phyloP scores from a whole-genome alignment of 2,888 invertebrate species.

The Antitype chi region DNA sequence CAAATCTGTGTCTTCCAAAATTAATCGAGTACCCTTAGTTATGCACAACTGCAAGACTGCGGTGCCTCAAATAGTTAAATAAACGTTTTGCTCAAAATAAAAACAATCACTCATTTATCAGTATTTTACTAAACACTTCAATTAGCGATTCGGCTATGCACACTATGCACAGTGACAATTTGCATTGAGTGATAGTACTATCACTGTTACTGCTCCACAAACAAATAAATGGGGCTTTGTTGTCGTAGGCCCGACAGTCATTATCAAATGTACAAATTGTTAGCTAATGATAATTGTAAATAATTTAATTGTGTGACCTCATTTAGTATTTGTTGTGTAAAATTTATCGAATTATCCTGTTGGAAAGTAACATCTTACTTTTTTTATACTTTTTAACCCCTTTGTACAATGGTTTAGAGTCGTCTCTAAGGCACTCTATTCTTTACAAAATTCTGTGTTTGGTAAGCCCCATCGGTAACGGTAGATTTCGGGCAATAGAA shows the following conservation, averaged over 20 bases:
- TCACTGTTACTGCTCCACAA: constrained; percentile 76
- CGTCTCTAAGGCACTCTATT: background rate
- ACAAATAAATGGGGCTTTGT: constrained; percentile 75
- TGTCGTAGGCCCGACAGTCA: constrained; percentile 77
- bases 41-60: too few species aligned
- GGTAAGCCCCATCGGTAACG: constrained; percentile 24
- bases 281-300: constrained; percentile 62
- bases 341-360: constrained; percentile 17
- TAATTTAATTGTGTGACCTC: constrained; percentile 52
- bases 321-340: constrained; percentile 24
- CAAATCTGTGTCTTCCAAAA: background rate
- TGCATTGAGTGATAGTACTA: constrained; percentile 85
- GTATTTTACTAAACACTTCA: constrained; percentile 68
- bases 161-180: constrained; percentile 83
- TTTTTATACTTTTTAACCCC: constrained; percentile 1
- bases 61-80: background rate
- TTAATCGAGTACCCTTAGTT: background rate
- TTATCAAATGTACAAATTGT: constrained; percentile 68
- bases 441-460: background rate
- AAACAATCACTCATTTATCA: constrained; percentile 45
- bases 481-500: constrained; percentile 18
- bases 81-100: background rate
- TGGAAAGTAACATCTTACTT: background rate
- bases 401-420: background rate
- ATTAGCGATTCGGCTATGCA: constrained; percentile 85